Evolutionary conservation across 2,888 invertebrate genomes (phyloP).

Genomic region (Cylindroiulus punctatus): DNA sequence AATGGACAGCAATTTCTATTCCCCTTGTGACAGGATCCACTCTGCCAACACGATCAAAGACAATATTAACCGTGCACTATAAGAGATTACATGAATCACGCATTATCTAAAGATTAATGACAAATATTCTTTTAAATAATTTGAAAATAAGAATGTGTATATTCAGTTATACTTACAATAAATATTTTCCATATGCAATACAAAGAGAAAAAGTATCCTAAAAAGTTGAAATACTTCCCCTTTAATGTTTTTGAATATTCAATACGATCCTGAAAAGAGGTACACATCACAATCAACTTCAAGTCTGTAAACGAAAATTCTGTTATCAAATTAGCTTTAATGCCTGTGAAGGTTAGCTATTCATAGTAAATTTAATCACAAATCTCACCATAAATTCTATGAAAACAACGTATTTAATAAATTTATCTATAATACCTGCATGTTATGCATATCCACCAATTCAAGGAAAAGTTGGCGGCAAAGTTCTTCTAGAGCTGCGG

Average conservation of each 20-base stretch:
- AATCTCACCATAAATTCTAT: conserved; percentile 10
- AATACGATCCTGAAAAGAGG: conserved; percentile 77
- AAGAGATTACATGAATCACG: conserved; percentile 63
- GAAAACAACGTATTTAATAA: not conserved
- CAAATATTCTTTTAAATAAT: not conserved
- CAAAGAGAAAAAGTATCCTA: conserved; percentile 97
- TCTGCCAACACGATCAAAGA: conserved; percentile 97
- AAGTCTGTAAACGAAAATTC: too few species aligned
- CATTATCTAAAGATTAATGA: not conserved
- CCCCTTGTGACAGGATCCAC: conserved; percentile 98
- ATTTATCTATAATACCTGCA: conserved; percentile 67
- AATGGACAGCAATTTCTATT: conserved; percentile 95
- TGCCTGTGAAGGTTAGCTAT: too few species aligned
- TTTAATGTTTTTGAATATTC: conserved; percentile 96
- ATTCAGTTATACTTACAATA: conserved; percentile 77
- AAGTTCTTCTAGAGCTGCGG: conserved; percentile 88
- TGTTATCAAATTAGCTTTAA: too few species aligned
- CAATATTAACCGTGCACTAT: conserved; percentile 97
- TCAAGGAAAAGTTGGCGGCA: conserved; percentile 96
- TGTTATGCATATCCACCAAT: conserved; percentile 89
- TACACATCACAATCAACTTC: not conserved
- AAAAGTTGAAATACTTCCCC: conserved; percentile 97
- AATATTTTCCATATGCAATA: conserved; percentile 99
- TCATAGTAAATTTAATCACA: not conserved
- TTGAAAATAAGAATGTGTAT: not conserved